phyloP scores from a whole-genome alignment of 2,888 invertebrate species.

The Stenchaetothrips biformis region DNA sequence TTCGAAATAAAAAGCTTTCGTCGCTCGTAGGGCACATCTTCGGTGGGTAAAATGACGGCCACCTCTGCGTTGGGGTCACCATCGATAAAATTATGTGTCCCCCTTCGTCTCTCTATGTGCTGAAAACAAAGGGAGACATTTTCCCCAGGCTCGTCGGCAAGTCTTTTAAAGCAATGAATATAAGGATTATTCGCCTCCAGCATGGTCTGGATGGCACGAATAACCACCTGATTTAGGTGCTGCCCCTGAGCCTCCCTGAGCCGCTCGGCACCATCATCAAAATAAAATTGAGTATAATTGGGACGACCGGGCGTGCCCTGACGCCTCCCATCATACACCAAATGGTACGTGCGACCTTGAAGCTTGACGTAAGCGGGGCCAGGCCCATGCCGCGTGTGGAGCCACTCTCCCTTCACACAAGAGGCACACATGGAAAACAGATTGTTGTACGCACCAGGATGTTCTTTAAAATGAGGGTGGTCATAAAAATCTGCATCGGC shows the following conservation, averaged over 20 bases:
- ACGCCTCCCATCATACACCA: background rate
- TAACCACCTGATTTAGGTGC: background rate
- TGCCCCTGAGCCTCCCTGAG: background rate
- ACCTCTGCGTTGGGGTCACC: background rate
- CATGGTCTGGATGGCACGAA: background rate
- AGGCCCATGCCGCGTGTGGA: background rate
- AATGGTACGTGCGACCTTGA: background rate
- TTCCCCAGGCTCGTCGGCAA: background rate
- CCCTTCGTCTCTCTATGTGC: background rate
- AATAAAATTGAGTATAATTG: background rate
- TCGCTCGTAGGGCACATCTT: background rate
- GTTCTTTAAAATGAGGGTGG: no score
- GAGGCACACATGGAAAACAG: background rate
- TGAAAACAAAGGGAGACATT: background rate
- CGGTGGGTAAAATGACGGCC: background rate
- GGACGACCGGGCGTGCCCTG: background rate
- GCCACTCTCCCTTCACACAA: background rate
- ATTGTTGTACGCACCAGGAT: background rate
- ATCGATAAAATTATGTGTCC: background rate
- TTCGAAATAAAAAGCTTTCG: background rate
- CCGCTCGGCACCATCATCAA: background rate
- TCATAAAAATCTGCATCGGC: no score
- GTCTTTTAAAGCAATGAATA: background rate
- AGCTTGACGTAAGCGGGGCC: background rate
- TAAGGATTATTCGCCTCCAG: background rate